phyloP scores from a whole-genome alignment of 2,113 vertebrate genomes.

The Pluvianellus socialis region DNA sequence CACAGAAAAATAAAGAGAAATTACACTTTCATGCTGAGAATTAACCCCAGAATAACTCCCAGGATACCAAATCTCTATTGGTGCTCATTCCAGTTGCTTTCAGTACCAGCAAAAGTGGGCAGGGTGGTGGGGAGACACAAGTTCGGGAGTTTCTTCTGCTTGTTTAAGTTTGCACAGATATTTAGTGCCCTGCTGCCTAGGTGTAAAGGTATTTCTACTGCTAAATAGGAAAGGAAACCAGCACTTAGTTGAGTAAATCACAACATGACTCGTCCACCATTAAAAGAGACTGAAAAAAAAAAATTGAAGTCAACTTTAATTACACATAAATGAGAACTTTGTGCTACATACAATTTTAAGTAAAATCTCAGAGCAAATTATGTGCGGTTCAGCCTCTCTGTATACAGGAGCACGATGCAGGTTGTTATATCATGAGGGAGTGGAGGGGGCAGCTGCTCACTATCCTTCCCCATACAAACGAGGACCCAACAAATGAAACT shows the following conservation, averaged over 20 bases:
- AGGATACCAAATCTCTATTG: background rate
- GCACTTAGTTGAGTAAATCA: background rate
- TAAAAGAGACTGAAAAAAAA: background rate
- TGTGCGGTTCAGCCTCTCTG: background rate
- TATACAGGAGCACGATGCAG: background rate
- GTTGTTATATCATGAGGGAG: background rate
- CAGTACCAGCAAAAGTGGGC: no score
- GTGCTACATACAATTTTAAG: background rate
- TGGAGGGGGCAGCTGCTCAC: background rate
- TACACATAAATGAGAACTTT: background rate
- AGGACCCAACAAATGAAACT: background rate
- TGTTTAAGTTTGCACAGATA: background rate
- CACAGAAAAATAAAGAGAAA: background rate
- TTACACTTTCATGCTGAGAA: fast-evolving
- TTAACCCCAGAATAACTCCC: background rate
- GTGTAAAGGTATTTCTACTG: background rate
- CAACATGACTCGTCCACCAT: background rate
- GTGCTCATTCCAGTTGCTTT: background rate
- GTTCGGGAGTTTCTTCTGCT: background rate
- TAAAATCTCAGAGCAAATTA: background rate
- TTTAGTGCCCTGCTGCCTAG: background rate
- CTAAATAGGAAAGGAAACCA: background rate
- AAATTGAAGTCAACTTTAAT: background rate
- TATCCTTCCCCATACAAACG: background rate
- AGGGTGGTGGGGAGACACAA: background rate